Evolutionary conservation across 2,888 invertebrate genomes (phyloP), one percentile per base, ranked within the genome.

Genomic region (Heliconius ethilla): DNA sequence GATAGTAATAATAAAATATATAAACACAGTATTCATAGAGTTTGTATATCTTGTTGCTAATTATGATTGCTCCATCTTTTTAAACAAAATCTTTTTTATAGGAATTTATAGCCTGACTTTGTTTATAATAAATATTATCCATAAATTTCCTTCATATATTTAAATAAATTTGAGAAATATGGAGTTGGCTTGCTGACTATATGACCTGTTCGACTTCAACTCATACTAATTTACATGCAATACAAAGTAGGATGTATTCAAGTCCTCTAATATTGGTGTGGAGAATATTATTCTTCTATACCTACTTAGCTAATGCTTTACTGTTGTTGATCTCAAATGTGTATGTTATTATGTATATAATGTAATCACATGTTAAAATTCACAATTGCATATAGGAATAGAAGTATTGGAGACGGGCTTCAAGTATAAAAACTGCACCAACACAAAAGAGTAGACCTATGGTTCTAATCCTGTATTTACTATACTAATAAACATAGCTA

Each of bases 331-430:
- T 93, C 94, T 93, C 92, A 91, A 90, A 88, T 85, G 82, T 91
- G 90, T 90, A 88, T 92, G 90, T 92, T 91, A 92, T 87, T 89
- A 89, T 94, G 92, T 94, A 94, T 91, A 93, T 92, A 92, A 91
- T 92, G 88, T 93, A 92, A 92, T 91, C 93, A 93, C 92, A 91
- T 93, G 94, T 93, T 94, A 93, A 92, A 92, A 86, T 90, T 91
- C 90, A 92, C 89, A 81, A 87, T 90, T 92, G 92, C 92, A 85
- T 88, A 86, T 87, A 87, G 89, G 88, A 87, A 87, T 90, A 90
- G 87, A 67, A 77, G 85, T 89, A 87, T 88, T 80, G 84, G 85
- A 85, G 86, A 86, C 86, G 86, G 91, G 91, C 92, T 93, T 92
- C 89, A 89, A 88, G 87, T 90, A 90, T 88, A 87, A 92, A 93